Conservation (phyloP, 2,888 invertebrate genomes). For the Gryllus longicercus region DNA sequence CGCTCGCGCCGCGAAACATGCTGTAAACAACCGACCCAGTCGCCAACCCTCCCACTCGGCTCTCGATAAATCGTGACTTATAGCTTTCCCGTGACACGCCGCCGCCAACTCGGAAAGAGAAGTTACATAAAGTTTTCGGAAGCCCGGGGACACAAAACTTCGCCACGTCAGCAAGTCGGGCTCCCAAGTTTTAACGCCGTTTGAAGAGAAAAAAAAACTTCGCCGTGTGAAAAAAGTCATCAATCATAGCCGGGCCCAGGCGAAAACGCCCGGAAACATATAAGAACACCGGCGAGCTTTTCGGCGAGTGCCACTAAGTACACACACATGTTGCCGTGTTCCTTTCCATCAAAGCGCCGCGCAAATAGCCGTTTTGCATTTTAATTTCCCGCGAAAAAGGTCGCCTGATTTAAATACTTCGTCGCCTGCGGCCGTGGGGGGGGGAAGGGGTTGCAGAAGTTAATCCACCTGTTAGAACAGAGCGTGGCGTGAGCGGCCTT, state of each 20-base stretch:
- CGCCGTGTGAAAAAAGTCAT: conserved; percentile 5
- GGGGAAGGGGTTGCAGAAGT: too few relatives aligned
- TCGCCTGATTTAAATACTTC: too few relatives aligned
- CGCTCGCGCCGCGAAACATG: neutral
- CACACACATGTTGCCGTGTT: too few relatives aligned
- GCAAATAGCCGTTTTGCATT: too few relatives aligned
- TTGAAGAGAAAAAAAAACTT: neutral
- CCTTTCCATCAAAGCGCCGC: too few relatives aligned
- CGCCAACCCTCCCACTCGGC: neutral
- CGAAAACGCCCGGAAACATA: too few relatives aligned
- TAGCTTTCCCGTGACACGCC: conserved; percentile 1
- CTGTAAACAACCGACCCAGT: neutral
- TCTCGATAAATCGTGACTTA: conserved; percentile 17
- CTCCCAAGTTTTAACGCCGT: neutral
- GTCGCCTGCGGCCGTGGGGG: too few relatives aligned
- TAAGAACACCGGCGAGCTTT: too few relatives aligned
- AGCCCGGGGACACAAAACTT: neutral
- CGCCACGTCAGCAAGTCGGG: neutral
- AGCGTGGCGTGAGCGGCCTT: too few relatives aligned
- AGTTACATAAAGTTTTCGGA: neutral
- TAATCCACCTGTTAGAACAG: too few relatives aligned
- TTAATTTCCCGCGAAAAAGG: too few relatives aligned
- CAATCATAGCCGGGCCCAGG: neutral
- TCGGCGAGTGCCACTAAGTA: too few relatives aligned
- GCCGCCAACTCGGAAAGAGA: neutral